phyloP scores from a whole-genome alignment of 1,140 invertebrate genomes.

The Muscidifurax raptorellus region DNA sequence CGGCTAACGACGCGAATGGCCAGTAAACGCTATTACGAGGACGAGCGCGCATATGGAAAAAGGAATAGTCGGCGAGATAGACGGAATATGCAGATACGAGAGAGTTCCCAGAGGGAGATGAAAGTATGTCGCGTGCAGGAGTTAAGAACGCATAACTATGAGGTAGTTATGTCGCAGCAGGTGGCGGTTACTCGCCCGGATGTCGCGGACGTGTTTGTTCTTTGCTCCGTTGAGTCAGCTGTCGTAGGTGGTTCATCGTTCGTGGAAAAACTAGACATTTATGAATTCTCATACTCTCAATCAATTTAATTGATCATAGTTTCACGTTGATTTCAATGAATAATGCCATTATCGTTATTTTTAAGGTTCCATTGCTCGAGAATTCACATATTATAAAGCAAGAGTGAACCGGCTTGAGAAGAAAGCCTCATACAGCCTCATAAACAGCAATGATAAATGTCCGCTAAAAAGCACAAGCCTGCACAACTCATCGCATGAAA shows the following conservation, averaged over 20 bases:
- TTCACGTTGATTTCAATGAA: neutral
- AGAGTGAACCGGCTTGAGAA: neutral
- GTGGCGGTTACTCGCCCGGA: neutral
- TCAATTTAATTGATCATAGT: neutral
- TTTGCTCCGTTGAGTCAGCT: neutral
- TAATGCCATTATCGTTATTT: neutral
- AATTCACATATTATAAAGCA: no score
- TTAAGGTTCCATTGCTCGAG: neutral
- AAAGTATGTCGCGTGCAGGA: slow-evolving; percentile 18
- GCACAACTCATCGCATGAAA: neutral
- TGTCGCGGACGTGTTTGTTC: neutral
- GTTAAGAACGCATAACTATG: neutral
- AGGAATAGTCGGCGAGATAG: neutral
- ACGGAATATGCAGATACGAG: neutral
- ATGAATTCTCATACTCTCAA: neutral
- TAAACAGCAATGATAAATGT: neutral
- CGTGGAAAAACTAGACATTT: neutral
- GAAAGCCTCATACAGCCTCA: neutral
- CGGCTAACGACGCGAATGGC: neutral
- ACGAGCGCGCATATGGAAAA: neutral
- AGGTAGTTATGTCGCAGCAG: slow-evolving; percentile 28
- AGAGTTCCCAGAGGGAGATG: neutral
- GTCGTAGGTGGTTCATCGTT: neutral
- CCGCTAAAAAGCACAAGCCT: neutral
- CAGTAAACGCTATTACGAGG: slow-evolving; percentile 5